Evolutionary conservation across 2,888 invertebrate species (phyloP).

Genomic region (Drosophila trichaetosa): DNA sequence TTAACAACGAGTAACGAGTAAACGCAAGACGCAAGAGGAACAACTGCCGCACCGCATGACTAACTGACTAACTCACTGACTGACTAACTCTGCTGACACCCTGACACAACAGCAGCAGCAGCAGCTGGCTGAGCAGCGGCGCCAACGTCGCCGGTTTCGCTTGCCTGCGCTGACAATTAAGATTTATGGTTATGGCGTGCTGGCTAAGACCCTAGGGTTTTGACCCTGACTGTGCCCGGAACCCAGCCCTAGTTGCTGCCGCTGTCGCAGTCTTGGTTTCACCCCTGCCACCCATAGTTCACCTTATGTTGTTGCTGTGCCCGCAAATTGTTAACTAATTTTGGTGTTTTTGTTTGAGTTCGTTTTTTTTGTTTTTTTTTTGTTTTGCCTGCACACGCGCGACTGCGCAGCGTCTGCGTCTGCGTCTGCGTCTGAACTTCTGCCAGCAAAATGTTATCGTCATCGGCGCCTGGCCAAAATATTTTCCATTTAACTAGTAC

Average conservation of each 20-base stretch:
- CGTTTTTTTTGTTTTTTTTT: conserved; percentile 14
- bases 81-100: conserved; percentile 27
- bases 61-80: conserved; percentile 27
- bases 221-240: conserved; percentile 44
- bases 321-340: conserved; percentile 65
- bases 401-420: conserved; percentile 55
- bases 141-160: conserved; percentile 56
- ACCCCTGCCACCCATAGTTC: conserved; percentile 28
- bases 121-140: conserved; percentile 22
- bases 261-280: background rate
- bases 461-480: conserved; percentile 25
- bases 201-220: conserved; percentile 51
- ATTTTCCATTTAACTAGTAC: conserved; percentile 62
- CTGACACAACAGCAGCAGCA: conserved; percentile 22
- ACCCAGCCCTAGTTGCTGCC: conserved; percentile 18
- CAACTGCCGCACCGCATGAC: conserved; percentile 19
- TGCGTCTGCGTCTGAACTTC: background rate
- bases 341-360: conserved; percentile 19
- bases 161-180: conserved; percentile 75
- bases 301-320: conserved; percentile 20
- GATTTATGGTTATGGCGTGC: conserved; percentile 78
- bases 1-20: conserved; percentile 5
- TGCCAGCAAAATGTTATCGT: conserved; percentile 26
- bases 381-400: conserved; percentile 54
- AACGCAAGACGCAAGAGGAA: background rate